These are phyloP conservation scores for Crocidura indochinensis DNA, from an alignment of 2,797 vertebrate species.

Conservation along the genomic window DNA sequence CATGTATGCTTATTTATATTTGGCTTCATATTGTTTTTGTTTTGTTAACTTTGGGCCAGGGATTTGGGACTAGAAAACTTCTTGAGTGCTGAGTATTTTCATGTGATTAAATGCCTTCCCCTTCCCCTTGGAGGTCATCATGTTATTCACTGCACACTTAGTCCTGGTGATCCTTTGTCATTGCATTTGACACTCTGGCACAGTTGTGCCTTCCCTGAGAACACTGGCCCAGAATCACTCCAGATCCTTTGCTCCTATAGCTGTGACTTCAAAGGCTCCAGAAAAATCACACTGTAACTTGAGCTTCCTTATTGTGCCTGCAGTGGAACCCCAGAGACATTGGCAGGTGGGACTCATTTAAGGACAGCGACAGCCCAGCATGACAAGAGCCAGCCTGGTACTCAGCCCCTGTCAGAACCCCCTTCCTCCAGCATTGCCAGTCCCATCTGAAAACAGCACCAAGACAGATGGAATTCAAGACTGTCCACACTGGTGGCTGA, in stretches of 20 bases:
- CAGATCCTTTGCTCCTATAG: slow-evolving; percentile 63
- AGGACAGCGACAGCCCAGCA: slow-evolving; percentile 5
- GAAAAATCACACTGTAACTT: slow-evolving; percentile 72
- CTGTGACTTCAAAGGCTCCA: slow-evolving; percentile 83
- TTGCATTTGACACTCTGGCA: slow-evolving; percentile 68
- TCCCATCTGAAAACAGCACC: neutral
- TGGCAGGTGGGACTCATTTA: slow-evolving; percentile 15
- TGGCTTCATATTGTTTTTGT: neutral
- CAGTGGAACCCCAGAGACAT: slow-evolving; percentile 49
- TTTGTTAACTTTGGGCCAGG: slow-evolving; percentile 4
- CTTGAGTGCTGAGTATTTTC: slow-evolving; percentile 68
- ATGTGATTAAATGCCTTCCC: slow-evolving; percentile 52
- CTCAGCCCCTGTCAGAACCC: neutral
- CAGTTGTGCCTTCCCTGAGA: slow-evolving; percentile 17
- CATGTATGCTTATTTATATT: neutral
- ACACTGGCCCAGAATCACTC: slow-evolving; percentile 66
- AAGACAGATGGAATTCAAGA: slow-evolving; percentile 42
- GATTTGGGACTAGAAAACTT: slow-evolving; percentile 47
- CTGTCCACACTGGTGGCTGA: neutral
- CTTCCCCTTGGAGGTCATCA: slow-evolving; percentile 64
- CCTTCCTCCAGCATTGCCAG: neutral
- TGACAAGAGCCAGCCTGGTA: neutral
- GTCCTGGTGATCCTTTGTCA: slow-evolving; percentile 79
- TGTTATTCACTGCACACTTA: slow-evolving; percentile 53
- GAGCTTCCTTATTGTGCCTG: slow-evolving; percentile 69